Evolutionary conservation across 2,113 vertebrate genomes (phyloP), one percentile per base, ranked within the genome.

Genomic region (Sylvietta virens): DNA sequence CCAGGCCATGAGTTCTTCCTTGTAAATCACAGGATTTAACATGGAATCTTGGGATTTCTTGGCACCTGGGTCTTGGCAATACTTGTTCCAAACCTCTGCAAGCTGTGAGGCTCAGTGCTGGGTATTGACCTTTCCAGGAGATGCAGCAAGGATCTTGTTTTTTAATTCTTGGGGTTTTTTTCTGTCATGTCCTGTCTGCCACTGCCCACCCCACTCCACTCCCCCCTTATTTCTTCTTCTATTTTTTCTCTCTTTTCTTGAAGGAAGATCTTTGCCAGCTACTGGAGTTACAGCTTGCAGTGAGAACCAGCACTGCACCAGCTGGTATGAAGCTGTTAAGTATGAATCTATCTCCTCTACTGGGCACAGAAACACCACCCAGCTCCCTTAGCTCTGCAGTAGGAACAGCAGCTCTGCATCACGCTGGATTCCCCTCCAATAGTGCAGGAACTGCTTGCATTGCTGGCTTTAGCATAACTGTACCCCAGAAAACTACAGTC

Each of bases 361-460:
- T 35, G 26, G 18, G 24, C 40, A 2, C 22, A 81, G 58, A 70
- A 84, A 40, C 11, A 35, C 54, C 40, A 44, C 14, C 17, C 16
- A 53, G 42, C 10, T 44, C 39, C 40, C 39, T 70, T 26, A 39
- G 70, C 37, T 57, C 18, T 9, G 40, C 0, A 3, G 19, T 2
- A n/a, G 15, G 61, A 93, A 54, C 3, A 3, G 18, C 15, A 67
- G n/a, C 16, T 65, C 64, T 8, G 3, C 30, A 77, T 44, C 48
- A 23, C 2, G 0, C 19, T 35, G 37, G n/a, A 57, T 23, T 23
- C 40, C 3, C 4, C 11, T 66, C 35, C 64, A 77, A 4, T 0
- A 69, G 27, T 11, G 16, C 37, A 44, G 24, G 22, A 86, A 72
- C 6, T 1, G 0, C 42, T 57, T 40, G 13, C 27, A 53, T 22